Percentiles rank a stretch among this genome's conserved stretches.
These are phyloP conservation scores for Cotesia glomerata DNA, from an alignment of 1,140 invertebrate genomes.

Conservation along the genomic window DNA sequence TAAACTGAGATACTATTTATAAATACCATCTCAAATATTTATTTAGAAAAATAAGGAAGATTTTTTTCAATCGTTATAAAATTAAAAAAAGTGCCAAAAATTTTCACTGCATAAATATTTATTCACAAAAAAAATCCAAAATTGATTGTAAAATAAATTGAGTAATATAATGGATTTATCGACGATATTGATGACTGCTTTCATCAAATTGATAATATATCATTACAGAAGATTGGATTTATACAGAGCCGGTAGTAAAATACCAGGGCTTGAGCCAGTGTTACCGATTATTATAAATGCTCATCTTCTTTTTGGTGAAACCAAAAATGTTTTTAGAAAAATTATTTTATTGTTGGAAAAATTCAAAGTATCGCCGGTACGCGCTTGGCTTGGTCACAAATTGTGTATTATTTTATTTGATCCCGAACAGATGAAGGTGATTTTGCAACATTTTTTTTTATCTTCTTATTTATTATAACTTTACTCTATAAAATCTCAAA, in stretches of 20 bases:
- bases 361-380: conserved; percentile 37
- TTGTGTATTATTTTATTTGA: conserved; percentile 55
- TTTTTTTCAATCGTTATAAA: no score
- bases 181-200: no score
- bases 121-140: no score
- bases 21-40: no score
- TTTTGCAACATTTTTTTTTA: background rate
- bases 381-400: conserved; percentile 48
- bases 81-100: no score
- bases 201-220: conserved; percentile 15
- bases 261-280: conserved; percentile 61
- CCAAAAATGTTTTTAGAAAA: conserved; percentile 41
- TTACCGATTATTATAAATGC: conserved; percentile 68
- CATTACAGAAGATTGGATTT: conserved; percentile 32
- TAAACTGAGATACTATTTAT: no score
- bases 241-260: conserved; percentile 48
- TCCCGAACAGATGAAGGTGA: conserved; percentile 61
- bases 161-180: no score
- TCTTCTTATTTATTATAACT: no score
- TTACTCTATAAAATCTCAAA: no score
- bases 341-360: conserved; percentile 27
- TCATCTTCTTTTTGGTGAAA: conserved; percentile 61
- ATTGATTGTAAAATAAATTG: no score
- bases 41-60: no score
- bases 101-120: no score